These are phyloP conservation scores for Physeter macrocephalus DNA, from an alignment of 2,113 vertebrate genomes.

Conservation along the genomic window DNA sequence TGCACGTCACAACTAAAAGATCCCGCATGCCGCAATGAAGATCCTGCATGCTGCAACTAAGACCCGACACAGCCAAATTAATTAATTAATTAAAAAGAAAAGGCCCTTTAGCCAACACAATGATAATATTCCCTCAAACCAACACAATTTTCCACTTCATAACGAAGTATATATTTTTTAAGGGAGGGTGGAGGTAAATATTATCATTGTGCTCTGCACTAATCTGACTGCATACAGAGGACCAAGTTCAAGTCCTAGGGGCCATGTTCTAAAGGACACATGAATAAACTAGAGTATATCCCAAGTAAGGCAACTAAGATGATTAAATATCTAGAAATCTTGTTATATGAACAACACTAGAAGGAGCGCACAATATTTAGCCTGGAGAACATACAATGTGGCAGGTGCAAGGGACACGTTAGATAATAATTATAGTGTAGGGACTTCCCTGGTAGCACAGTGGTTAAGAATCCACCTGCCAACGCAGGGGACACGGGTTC, in stretches of 20 bases:
- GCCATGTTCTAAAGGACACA: background rate
- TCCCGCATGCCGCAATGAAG: no score
- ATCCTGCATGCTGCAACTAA: no score
- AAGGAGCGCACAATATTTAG: background rate
- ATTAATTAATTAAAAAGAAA: background rate
- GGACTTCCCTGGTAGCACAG: background rate
- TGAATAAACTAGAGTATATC: background rate
- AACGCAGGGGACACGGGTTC: no score
- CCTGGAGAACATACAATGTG: background rate
- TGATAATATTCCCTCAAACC: background rate
- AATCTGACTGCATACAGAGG: background rate
- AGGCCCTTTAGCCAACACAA: background rate
- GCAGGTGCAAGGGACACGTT: background rate
- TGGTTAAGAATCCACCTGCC: no score
- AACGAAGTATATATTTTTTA: background rate
- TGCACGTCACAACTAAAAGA: no score
- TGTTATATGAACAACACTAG: background rate
- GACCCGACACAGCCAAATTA: no score
- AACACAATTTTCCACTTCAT: background rate
- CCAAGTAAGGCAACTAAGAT: background rate
- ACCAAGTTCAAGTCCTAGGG: background rate
- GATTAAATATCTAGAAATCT: background rate
- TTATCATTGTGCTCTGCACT: background rate
- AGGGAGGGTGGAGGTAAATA: background rate
- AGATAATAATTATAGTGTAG: background rate